Evolutionary conservation across 2,113 vertebrate genomes (phyloP), one percentile per base, ranked within the genome.

Genomic region (Girardinichthys multiradiatus): DNA sequence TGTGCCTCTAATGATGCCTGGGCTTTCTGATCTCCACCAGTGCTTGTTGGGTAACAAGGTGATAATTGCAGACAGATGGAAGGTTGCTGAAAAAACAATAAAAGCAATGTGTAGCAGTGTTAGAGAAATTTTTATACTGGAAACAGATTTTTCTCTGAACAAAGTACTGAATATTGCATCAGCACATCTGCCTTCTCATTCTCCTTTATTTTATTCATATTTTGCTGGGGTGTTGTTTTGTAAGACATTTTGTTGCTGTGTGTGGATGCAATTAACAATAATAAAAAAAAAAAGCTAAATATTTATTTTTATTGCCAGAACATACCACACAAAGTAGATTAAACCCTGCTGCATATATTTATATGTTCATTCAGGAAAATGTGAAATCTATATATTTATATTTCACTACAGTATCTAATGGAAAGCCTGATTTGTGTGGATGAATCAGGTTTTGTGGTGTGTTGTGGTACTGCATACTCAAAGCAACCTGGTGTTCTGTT

Each of bases 1-100:
- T 64, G 79, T 72, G 68, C 30, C 31, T n/a, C 70, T 80, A 83
- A 89, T 68, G 74, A 70, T 37, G 26, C 48, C n/a, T 1, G 37
- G 67, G 21, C 19, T 30, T 64, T 72, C 33, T 64, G 72, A 66
- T 72, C 45, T 33, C 29, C 70, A 31, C 64, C 72, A 4, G 68
- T 35, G 35, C 28, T 68, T 45, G 31, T 42, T 17, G 10, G 30
- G 66, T 37, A 61, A 74, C 61, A 13, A 11, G 68, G 27, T 57
- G 45, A 74, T 75, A 33, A 70, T 64, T 74, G 14, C 24, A 76
- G 64, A 77, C 15, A 28, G 58, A 60, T 21, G 37, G n/a, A 26
- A 71, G 35, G 31, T 33, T 64, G 30, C 42, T 51, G 35, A 26
- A 54, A 57, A 48, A 57, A 37, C 19, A 72, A 67, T 65, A 51